These are phyloP conservation scores for Hipposideros armiger DNA, from an alignment of 2,113 vertebrate genomes.

Conservation along the genomic window DNA sequence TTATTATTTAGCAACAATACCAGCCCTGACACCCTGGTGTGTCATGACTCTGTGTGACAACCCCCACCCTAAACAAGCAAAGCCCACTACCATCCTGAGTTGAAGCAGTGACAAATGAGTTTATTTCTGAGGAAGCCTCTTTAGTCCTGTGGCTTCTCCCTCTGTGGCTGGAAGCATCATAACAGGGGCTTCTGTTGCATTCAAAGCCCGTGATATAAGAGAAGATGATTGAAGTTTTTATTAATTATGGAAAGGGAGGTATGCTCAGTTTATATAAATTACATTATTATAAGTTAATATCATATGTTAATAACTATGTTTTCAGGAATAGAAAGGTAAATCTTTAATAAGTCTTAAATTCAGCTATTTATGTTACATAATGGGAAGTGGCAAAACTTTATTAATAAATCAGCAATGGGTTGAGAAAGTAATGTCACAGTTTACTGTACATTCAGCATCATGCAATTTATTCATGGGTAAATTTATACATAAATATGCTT, in stretches of 20 bases:
- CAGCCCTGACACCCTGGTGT: not conserved
- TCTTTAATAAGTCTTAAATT: conserved; percentile 85
- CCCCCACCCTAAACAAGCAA: not conserved
- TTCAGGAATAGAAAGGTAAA: conserved; percentile 84
- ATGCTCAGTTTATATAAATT: conserved; percentile 81
- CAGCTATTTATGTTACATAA: conserved; percentile 82
- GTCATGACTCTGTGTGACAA: not conserved
- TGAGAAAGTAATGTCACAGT: conserved; percentile 82
- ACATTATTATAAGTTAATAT: conserved; percentile 80
- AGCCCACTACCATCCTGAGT: not conserved
- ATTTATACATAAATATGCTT: conserved; percentile 82
- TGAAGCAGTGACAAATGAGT: not conserved
- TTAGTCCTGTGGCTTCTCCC: not conserved
- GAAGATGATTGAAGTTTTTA: conserved; percentile 81
- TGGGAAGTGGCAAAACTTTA: conserved; percentile 81
- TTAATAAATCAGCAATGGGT: conserved; percentile 83
- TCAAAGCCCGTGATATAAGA: conserved; percentile 38
- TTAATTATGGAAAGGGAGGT: conserved; percentile 84
- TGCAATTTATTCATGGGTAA: conserved; percentile 71
- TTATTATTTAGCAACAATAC: not conserved
- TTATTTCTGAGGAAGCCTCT: not conserved
- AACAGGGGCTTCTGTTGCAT: not conserved
- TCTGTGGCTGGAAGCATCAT: not conserved
- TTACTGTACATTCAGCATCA: conserved; percentile 81
- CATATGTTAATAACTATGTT: conserved; percentile 85